Percentiles rank a stretch among this genome's conserved stretches.
These are phyloP conservation scores for Polyodon spathula DNA, from an alignment of 2,113 vertebrate genomes.

Conservation along the genomic window DNA sequence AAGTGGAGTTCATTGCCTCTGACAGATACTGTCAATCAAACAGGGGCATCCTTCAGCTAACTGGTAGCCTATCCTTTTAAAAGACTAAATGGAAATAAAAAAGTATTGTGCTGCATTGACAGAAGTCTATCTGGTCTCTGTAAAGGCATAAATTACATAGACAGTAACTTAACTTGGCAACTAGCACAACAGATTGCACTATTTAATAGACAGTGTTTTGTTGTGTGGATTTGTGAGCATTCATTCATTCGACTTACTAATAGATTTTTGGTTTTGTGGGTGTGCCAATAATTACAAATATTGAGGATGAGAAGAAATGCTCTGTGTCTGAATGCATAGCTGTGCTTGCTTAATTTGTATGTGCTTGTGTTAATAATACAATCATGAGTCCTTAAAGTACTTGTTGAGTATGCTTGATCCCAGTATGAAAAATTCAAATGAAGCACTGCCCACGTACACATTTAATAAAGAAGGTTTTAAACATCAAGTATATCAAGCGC, in stretches of 20 bases:
- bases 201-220: constrained; percentile 6
- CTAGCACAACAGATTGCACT: constrained; percentile 16
- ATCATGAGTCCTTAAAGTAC: too few relatives aligned
- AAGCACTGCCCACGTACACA: too few relatives aligned
- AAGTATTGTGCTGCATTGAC: constrained; percentile 44
- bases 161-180: constrained; percentile 12
- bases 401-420: too few relatives aligned
- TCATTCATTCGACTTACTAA: neutral
- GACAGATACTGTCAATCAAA: constrained; percentile 82
- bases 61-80: constrained; percentile 50
- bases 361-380: too few relatives aligned
- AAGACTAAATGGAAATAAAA: constrained; percentile 39
- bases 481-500: too few relatives aligned
- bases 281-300: too few relatives aligned
- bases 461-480: too few relatives aligned
- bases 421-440: too few relatives aligned
- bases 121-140: constrained; percentile 47
- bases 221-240: neutral
- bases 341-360: too few relatives aligned
- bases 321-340: too few relatives aligned
- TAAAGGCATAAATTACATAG: constrained; percentile 28
- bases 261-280: too few relatives aligned
- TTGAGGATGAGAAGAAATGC: too few relatives aligned
- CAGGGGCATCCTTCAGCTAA: constrained; percentile 46
- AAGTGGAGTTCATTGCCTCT: constrained; percentile 78